Evolutionary conservation across 2,888 invertebrate genomes (phyloP).

Genomic region (Daptonema setosum): DNA sequence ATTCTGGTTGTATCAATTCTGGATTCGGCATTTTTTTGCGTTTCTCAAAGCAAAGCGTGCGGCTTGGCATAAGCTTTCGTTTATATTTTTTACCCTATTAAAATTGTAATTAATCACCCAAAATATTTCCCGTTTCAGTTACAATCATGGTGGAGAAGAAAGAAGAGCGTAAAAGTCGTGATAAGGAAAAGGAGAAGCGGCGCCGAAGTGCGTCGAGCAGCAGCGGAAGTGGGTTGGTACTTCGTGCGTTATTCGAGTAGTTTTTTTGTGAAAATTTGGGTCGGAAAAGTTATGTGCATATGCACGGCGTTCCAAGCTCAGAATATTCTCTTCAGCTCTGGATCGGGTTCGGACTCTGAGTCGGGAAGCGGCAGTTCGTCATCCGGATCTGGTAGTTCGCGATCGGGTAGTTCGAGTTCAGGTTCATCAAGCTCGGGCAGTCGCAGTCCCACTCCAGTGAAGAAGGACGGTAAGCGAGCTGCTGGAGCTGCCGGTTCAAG

Average conservation of each 20-base stretch:
- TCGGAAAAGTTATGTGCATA: too few species aligned
- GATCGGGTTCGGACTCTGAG: neutral
- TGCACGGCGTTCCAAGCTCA: neutral
- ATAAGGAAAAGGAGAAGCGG: neutral
- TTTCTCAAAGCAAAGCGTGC: neutral
- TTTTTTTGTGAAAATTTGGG: neutral
- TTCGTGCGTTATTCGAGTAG: neutral
- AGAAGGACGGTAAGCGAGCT: neutral
- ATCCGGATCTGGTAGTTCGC: neutral
- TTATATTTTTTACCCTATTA: too few species aligned
- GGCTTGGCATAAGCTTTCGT: too few species aligned
- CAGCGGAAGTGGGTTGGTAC: too few species aligned
- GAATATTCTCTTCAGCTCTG: neutral
- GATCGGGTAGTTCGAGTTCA: neutral
- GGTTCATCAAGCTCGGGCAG: neutral
- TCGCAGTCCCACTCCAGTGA: neutral
- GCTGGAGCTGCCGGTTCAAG: neutral
- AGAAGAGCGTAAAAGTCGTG: neutral
- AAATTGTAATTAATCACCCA: too few species aligned
- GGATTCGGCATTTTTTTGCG: neutral
- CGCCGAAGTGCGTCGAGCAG: neutral
- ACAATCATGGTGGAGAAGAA: neutral
- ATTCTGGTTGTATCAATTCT: too few species aligned
- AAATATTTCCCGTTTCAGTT: too few species aligned
- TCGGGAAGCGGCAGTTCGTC: neutral